Conservation (phyloP, 2,797 vertebrate species). For the Arremon brunneinucha region DNA sequence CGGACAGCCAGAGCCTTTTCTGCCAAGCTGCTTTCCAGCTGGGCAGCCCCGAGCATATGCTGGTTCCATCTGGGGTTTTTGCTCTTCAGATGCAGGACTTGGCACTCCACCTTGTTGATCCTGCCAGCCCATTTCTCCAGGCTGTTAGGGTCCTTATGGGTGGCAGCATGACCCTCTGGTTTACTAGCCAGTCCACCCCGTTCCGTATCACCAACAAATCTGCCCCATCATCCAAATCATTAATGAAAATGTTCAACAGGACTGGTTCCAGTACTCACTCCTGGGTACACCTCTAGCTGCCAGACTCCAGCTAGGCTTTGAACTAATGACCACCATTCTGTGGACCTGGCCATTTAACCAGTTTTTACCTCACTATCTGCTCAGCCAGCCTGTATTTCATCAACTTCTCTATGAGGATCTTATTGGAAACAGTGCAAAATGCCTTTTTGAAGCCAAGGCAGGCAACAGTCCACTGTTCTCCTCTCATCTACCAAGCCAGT, state of each 20-base stretch:
- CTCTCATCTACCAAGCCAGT: not conserved
- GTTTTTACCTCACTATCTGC: not conserved
- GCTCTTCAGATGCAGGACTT: not conserved
- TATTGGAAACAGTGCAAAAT: not conserved
- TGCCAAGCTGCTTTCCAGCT: not conserved
- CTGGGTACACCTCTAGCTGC: not conserved
- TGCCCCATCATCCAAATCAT: not conserved
- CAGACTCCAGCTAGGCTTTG: not conserved
- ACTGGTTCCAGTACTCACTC: not conserved
- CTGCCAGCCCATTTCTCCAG: not conserved
- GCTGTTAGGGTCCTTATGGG: not conserved
- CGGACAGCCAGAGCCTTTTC: not conserved
- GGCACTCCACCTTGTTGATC: not conserved
- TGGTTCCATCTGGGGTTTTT: not conserved
- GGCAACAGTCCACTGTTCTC: not conserved
- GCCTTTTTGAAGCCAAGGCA: not conserved
- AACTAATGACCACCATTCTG: not conserved
- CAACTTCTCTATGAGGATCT: not conserved
- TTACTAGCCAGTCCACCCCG: not conserved
- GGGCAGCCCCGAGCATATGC: not conserved
- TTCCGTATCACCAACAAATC: not conserved
- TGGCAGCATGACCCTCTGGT: not conserved
- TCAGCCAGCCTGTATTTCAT: not conserved
- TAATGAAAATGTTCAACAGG: not conserved
- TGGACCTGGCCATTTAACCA: not conserved